Base-by-base conservation (phyloP, 2,797 vertebrate species). In the Ataeniobius toweri region DNA sequence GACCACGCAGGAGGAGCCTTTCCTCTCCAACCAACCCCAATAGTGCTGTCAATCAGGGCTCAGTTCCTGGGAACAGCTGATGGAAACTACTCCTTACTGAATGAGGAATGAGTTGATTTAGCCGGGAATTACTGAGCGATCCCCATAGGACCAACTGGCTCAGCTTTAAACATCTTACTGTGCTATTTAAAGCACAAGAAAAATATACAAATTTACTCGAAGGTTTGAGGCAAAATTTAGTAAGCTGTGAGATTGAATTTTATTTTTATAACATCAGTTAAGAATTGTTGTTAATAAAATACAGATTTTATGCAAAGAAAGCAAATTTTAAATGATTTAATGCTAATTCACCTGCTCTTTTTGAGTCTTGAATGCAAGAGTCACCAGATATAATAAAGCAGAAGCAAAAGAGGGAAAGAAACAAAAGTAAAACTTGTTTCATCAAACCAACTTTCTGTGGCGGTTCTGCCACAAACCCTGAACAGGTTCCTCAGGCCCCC, bases 1-100 rank as follows among this genome's bases (percentile, higher is more conserved):
- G 89, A 91, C 94, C 94, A 94, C 93, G 95, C 93, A 94, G 73
- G 85, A 87, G 81, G 89, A 86, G 39, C 78, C 74, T 5, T 39
- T 44, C 28, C n/a, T 22, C 56, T 41, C 55, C 31, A 41, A 36
- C 12, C 9, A 69, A 0, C 73, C 67, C 41, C 63, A 44, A 44
- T 39, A 39, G 75, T 8, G 22, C 80, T 61, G 80, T 89, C 89
- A 89, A 55, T 89, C 83, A 89, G 28, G 73, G 79, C 79, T 84
- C 18, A 39, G 51, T 9, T 58, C 67, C 56, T 0, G 12, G 72
- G 46, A 4, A 77, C 84, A 86, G 86, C 84, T 86, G 88, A 89
- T 85, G 13, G 16, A 76, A 87, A 88, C 86, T 82, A 86, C 56
- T 65, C 63, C 20, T 41, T 5, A 12, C 63, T 12, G 8, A 39